These are phyloP conservation scores for Andrena camellia DNA, from an alignment of 2,888 invertebrate genomes.

Conservation along the genomic window DNA sequence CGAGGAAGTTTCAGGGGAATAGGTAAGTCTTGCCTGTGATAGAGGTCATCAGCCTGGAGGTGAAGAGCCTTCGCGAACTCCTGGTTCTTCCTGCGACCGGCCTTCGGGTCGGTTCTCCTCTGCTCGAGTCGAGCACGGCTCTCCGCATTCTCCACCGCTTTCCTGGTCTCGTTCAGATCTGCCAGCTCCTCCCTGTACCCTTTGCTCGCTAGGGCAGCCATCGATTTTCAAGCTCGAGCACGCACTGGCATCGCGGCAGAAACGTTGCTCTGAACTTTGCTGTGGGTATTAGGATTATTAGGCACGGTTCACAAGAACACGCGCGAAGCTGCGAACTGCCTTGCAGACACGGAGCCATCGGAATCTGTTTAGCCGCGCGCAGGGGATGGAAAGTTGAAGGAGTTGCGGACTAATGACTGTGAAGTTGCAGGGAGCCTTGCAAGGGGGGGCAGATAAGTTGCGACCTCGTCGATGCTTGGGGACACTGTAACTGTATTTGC, in stretches of 20 bases:
- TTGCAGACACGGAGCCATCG: background rate
- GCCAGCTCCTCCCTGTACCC: slow-evolving; percentile 24
- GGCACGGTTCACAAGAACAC: background rate
- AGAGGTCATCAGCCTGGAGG: slow-evolving; percentile 77
- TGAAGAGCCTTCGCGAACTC: slow-evolving; percentile 77
- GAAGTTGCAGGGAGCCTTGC: background rate
- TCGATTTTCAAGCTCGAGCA: slow-evolving; percentile 24
- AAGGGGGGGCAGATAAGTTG: too few species aligned
- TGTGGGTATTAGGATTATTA: slow-evolving; percentile 6
- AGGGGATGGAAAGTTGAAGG: background rate
- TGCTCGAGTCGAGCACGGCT: slow-evolving; percentile 63
- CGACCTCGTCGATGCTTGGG: background rate
- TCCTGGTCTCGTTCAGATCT: slow-evolving; percentile 68
- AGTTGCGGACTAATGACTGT: background rate
- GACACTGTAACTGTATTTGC: background rate
- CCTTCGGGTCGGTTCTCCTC: slow-evolving; percentile 43
- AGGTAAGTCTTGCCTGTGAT: slow-evolving; percentile 64
- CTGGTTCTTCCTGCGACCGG: slow-evolving; percentile 55
- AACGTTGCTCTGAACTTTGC: slow-evolving; percentile 11
- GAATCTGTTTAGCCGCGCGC: background rate
- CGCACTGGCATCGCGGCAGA: slow-evolving; percentile 3
- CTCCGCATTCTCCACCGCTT: slow-evolving; percentile 70
- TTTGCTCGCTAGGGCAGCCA: slow-evolving; percentile 48
- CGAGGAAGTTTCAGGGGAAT: background rate
- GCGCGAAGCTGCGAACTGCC: background rate